A percentile compares a stretch with the other conserved stretches of the same genome.
Conservation (phyloP, 2,888 invertebrate genomes). For the Entomobrya proxima region DNA sequence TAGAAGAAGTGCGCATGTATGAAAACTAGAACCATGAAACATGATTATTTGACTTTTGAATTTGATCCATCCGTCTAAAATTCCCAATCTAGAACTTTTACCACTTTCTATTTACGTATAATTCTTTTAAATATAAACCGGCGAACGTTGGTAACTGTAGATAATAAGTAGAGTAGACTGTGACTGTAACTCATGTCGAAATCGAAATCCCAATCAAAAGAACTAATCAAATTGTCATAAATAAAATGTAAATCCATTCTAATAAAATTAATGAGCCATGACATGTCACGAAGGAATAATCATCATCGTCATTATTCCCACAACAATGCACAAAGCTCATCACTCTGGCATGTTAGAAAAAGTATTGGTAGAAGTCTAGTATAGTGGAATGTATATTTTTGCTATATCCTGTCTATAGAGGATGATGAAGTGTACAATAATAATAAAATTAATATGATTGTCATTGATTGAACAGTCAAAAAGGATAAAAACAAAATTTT, state of each 20-base stretch:
- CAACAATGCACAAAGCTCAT: neutral
- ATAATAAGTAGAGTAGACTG: neutral
- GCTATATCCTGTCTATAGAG: neutral
- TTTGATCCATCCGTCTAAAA: neutral
- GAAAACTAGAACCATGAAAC: neutral
- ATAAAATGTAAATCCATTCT: slow-evolving; percentile 29
- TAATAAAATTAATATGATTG: slow-evolving; percentile 38
- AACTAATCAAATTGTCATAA: slow-evolving; percentile 48
- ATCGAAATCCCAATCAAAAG: slow-evolving; percentile 19
- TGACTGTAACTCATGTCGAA: slow-evolving; percentile 13
- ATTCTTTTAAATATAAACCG: neutral
- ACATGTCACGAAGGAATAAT: slow-evolving; percentile 47
- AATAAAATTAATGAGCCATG: slow-evolving; percentile 56
- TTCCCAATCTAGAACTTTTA: neutral
- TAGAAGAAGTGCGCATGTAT: too few relatives aligned
- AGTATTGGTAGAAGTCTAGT: too few relatives aligned
- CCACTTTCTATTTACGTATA: slow-evolving; percentile 25
- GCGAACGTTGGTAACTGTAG: too few relatives aligned
- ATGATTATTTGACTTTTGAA: neutral
- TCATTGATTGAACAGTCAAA: slow-evolving; percentile 1
- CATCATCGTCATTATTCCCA: slow-evolving; percentile 7
- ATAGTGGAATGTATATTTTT: neutral
- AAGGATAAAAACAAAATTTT: neutral
- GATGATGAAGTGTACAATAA: neutral
- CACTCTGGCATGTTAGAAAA: neutral